Base-by-base conservation (phyloP, 2,797 vertebrate genomes). In the Melanotaenia trifasciata region DNA sequence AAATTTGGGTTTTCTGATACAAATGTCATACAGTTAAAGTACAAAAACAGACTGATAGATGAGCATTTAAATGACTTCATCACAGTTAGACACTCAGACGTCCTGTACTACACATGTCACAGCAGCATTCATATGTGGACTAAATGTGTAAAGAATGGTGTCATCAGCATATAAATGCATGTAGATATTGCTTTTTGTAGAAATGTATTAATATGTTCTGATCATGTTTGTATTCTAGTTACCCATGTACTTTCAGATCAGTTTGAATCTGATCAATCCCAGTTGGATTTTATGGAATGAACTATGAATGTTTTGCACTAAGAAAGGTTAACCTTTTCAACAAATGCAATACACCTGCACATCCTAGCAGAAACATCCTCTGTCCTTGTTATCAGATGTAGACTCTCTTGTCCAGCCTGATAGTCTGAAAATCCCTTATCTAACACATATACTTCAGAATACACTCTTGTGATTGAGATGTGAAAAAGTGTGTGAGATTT, bases 401-500 rank as follows among this genome's bases (percentile, higher is more conserved):
- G 45, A 8, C 45, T n/a, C 62, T 40, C 0, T 33, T 33, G 36
- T 64, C 59, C 5, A 7, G 5, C 33, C 50, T 0, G 60, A 65
- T 3, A 7, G 5, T 28, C 50, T 0, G 60, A 65, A 76, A 76
- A 60, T 58, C 51, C 53, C 26, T 61, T 50, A 70, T 67, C 30
- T 38, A 73, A 28, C 50, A 64, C 24, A 10, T 18, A 33, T 33
- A 32, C 30, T 64, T 53, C 30, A 50, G 57, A 57, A 51, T 38
- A 22, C 5, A 24, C 51, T 63, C 38, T 38, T 43, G 36, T 10
- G 30, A 40, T 33, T 33, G 32, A 33, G 32, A 33, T 33, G 53
- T 45, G 2, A 16, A 59, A 26, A 64, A 32, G 59, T 58, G 20
- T 35, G 26, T 54, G 70, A 4, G 30, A 24, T 9, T 30, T 18